Evolutionary conservation across 2,888 invertebrate species (phyloP), one percentile per base, ranked within the genome.

Genomic region (Scaptomyza cyrtandrae): DNA sequence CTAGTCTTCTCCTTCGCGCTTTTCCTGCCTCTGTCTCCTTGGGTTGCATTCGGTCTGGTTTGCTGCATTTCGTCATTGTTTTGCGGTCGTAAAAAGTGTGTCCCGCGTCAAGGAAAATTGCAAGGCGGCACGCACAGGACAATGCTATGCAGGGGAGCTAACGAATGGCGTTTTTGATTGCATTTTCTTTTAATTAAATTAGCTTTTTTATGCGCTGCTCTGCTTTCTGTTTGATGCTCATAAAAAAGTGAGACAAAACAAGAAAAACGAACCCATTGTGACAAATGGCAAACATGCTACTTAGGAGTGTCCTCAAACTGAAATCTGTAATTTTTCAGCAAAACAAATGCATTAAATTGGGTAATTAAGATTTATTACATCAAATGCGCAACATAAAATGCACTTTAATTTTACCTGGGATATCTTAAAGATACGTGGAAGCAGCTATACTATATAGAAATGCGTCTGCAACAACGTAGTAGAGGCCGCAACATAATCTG

Each of bases 141-240:
- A 86, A 86, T 80, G 85, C 74, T 60, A 29, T 52, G 35, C 53
- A 13, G 48, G 37, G 33, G 52, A 41, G 55, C 57, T 33, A 50
- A 55, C 61, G 60, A 83, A 86, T 86, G 82, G 78, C 78, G 78
- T 74, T 87, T 88, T 86, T 86, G 73, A 86, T 86, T 87, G 85
- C 85, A 80, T 87, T 87, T 86, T 88, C 85, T 83, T 86, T 86
- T 86, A 86, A 86, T 86, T 86, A 88, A 86, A 86, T 86, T 86
- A 86, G 88, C 85, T 86, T 80, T 78, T 87, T 80, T 83, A 87
- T 84, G 82, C 68, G 77, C 62, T 80, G 77, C 75, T 78, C 78
- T 84, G 81, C 78, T 83, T 80, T 69, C 62, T 65, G 78, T 86
- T 78, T 80, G 70, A 63, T 54, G 70, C 55, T 59, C 67, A 75